Evolutionary conservation across 2,888 invertebrate species (phyloP), one percentile per base, ranked within the genome.

Genomic region (Antitype chi): DNA sequence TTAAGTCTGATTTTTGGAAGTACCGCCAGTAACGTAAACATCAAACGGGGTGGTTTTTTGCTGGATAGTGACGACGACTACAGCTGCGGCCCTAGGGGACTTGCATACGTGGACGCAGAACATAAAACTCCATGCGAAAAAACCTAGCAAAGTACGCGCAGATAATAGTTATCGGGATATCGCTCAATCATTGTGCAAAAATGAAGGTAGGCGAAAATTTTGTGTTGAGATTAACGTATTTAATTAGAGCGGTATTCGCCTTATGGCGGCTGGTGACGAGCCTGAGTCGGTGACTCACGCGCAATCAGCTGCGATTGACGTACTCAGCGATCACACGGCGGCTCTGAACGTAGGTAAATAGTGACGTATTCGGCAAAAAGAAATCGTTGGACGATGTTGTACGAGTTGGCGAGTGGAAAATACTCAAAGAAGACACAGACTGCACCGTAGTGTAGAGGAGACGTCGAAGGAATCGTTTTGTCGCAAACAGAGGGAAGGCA

Each of bases 401-500:
- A 28, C 60, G 60, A 15, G 17, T 17, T 66, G 74, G 74, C 9
- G 69, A 75, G 2, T 69, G 74, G 74, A 75, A 75, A 75, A 69
- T n/a, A 49, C 63, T 69, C 3, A 49, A 69, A 20, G 32, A 70
- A 63, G 63, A 70, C 49, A 28, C 49, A 63, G 47, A 75, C 47
- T 75, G 63, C 63, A 75, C 74, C 63, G 17, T 74, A 43, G 74
- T 74, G 23, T 69, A 74, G 63, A 69, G 63, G 25, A 74, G 53
- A 28, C 74, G 63, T 55, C 62, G 63, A 47, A 43, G 69, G 63
- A 69, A 74, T 17, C 74, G 74, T 5, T 74, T 74, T 59, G 28
- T 55, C 69, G 74, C 69, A n/a, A 74, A 4, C 20, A 75, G 69
- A 15, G 69, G 69, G 0, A 75, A 64, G 25, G 74, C 70, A 69